Evolutionary conservation across 1,140 invertebrate species (phyloP), one percentile per base, ranked within the genome.

Genomic region (Zaprionus ornatus): DNA sequence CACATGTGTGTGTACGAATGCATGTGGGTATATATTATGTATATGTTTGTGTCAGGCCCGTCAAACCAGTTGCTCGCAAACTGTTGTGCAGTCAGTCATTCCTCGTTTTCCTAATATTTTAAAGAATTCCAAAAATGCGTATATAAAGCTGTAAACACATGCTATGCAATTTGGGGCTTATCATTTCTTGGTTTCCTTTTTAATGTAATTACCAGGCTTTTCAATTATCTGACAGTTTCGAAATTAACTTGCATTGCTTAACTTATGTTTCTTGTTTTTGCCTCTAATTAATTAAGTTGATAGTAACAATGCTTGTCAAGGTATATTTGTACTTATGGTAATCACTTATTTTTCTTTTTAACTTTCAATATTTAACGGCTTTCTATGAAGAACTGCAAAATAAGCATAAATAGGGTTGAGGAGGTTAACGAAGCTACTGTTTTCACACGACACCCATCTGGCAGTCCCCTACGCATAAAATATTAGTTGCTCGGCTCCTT

Each of bases 111-210:
- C 32, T 65, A 40, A 32, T 9, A 37, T 69, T 81, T 80, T 72
- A 64, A 45, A 73, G 70, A 69, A 87, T 87, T 79, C 19, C 67
- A 87, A 84, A 75, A 65, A 87, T 87, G 65, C 66, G 42, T 23
- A 19, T 37, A 13, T 1, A 57, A 12, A 15, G 27, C 17, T 45
- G n/a, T 17, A 23, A 19, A n/a, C 35, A 35, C 15, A 59, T 48
- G 7, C n/a, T 37, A 15, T 42, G 15, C 25, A 48, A 56, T 37
- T 62, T 25, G 52, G 48, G 40, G 21, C 83, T 71, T 83, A 80
- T 87, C 73, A 59, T 19, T 66, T 10, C 67, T 54, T 25, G 37
- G 61, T 50, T 74, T 73, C 27, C 73, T 68, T 70, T 56, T 35
- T 64, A 29, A 35, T 27, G 48, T 19, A n/a, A 29, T 45, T 70